A percentile compares a stretch with the other conserved stretches of the same genome.
These are phyloP conservation scores for Circaetus gallicus DNA, from an alignment of 2,113 vertebrate genomes.

Conservation along the genomic window DNA sequence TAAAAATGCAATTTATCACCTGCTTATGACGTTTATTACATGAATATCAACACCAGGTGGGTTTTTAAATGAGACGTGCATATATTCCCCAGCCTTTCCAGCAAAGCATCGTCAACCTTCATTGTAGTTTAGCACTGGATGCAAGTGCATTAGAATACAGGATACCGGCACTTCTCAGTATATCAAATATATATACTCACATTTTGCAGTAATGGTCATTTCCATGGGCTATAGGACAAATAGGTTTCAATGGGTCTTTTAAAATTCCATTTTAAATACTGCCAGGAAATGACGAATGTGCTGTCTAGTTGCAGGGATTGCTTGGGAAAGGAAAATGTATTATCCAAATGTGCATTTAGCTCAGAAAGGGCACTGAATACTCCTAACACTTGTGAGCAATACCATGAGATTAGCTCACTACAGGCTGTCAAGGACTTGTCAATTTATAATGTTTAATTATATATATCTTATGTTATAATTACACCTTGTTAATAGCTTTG, in stretches of 20 bases:
- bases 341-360: neutral
- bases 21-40: neutral
- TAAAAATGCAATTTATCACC: neutral
- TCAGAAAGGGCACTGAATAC: neutral
- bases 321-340: neutral
- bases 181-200: neutral
- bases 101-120: neutral
- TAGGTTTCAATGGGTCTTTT: neutral
- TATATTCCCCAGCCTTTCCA: neutral
- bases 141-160: neutral
- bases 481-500: neutral
- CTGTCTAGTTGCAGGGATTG: neutral
- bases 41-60: neutral
- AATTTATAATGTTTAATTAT: neutral
- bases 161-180: neutral
- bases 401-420: neutral
- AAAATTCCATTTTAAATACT: neutral
- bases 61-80: neutral
- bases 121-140: neutral
- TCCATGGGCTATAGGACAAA: neutral
- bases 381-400: neutral
- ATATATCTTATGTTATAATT: conserved; percentile 28
- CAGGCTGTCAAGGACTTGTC: neutral
- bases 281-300: neutral
- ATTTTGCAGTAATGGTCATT: neutral